Conservation (phyloP, 2,797 vertebrate genomes). For the Pyrocephalus nanus region DNA sequence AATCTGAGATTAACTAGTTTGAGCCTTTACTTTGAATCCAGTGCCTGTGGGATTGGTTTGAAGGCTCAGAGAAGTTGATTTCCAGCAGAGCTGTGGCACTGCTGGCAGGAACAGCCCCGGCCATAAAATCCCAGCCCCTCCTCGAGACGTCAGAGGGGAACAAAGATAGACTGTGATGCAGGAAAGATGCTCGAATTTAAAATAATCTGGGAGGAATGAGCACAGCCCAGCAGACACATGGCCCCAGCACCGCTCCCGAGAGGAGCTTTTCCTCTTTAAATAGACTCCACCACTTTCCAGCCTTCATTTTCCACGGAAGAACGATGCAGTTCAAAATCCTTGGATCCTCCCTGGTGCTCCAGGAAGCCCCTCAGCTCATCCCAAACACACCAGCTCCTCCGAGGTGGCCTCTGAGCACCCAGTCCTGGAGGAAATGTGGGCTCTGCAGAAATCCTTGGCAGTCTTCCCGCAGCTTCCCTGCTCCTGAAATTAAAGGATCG, state of each 20-base stretch:
- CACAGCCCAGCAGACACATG: background rate
- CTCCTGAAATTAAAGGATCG: background rate
- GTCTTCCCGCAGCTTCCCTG: background rate
- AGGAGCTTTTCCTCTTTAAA: background rate
- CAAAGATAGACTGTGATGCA: slow-evolving; percentile 53
- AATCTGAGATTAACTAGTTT: slow-evolving; percentile 1
- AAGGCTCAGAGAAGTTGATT: background rate
- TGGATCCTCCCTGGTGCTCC: background rate
- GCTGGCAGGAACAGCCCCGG: background rate
- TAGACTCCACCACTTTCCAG: background rate
- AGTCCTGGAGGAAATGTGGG: background rate
- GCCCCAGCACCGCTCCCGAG: background rate
- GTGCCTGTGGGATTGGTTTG: background rate
- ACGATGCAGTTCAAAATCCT: rapidly evolving
- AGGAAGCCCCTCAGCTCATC: background rate
- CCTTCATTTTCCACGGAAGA: background rate
- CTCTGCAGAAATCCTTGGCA: slow-evolving; percentile 3
- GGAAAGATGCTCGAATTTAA: slow-evolving; percentile 3
- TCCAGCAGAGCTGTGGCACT: background rate
- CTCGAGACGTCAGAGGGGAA: slow-evolving; percentile 43
- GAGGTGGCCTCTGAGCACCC: background rate
- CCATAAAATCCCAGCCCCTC: background rate
- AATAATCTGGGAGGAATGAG: background rate
- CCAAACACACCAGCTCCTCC: background rate
- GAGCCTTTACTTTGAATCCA: background rate